phyloP scores from a whole-genome alignment of 2,113 vertebrate genomes.

The Cephalopholis sonnerati region DNA sequence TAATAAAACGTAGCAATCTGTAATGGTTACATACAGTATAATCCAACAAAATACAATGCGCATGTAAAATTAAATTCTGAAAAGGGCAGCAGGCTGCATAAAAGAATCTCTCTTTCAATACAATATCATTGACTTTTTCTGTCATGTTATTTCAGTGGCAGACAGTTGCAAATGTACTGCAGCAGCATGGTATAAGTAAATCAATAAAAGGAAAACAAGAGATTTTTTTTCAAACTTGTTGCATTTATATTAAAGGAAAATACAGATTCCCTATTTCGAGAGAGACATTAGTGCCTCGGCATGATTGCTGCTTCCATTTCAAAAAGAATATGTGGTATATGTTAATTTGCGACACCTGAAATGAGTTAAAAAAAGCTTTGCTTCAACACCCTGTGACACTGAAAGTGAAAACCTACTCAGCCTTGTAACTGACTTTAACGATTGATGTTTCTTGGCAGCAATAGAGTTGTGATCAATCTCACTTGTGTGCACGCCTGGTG shows the following conservation, averaged over 20 bases:
- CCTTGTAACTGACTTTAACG: slow-evolving; percentile 31
- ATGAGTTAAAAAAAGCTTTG: slow-evolving; percentile 10
- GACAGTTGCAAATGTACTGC: neutral
- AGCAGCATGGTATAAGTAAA: neutral
- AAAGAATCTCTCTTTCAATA: neutral
- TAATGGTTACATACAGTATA: neutral
- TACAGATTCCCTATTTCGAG: neutral
- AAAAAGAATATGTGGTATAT: neutral
- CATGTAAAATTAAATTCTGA: slow-evolving; percentile 1
- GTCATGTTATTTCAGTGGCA: neutral
- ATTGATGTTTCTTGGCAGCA: slow-evolving; percentile 23
- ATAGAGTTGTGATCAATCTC: slow-evolving; percentile 35
- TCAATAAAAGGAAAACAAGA: neutral
- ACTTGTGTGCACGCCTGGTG: slow-evolving; percentile 6
- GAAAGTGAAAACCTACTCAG: slow-evolving; percentile 27
- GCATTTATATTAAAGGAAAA: neutral
- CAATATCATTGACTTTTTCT: neutral
- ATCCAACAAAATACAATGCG: neutral
- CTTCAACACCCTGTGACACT: slow-evolving; percentile 8
- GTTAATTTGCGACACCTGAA: slow-evolving; percentile 2
- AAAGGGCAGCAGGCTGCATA: neutral
- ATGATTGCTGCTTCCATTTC: neutral
- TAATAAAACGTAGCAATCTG: neutral
- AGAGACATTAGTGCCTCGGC: neutral
- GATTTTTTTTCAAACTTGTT: neutral